Evolutionary conservation across 2,888 invertebrate species (phyloP), one percentile per base, ranked within the genome.

Genomic region (Gari tellinella): DNA sequence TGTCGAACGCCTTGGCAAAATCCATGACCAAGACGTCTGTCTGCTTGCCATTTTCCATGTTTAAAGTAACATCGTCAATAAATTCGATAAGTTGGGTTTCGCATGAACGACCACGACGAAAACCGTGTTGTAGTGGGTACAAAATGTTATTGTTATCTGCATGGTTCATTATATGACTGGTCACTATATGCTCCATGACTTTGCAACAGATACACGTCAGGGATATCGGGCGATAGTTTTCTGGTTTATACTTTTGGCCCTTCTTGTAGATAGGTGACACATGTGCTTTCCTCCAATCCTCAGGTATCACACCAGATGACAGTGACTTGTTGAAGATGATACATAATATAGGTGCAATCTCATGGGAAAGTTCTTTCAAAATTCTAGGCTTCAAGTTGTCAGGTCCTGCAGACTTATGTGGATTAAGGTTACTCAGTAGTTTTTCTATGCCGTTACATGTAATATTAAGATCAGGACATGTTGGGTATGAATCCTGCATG

Each of bases 61-160:
- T 43, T 5, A 17, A 15, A 19, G 5, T 19, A 17, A 43, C 19
- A 43, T 43, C 43, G 43, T 43, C 19, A 19, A 19, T 19, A 19
- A 43, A 43, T 4, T 43, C 4, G 5, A 15, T 15, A 43, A 43
- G 43, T 14, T 43, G 43, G 5, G 19, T 8, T 43, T 43, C 43
- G 43, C 43, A 43, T 15, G n/a, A 17, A 5, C 43, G 43, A 17
- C 19, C 19, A 5, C 19, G n/a, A 5, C 19, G 43, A 19, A 43
- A 43, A 43, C 19, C 5, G 19, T 43, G 43, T 14, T 43, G 5
- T 3, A 17, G 43, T 5, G 43, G 43, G 5, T 43, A 43, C 4
- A 43, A 19, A 19, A 43, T 43, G 19, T 43, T 43, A 58, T 69
- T 63, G 53, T 57, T 43, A 15, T 43, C 43, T 15, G n/a, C n/a